Base-by-base conservation (phyloP, 2,888 invertebrate genomes). In the Meta bourneti region DNA sequence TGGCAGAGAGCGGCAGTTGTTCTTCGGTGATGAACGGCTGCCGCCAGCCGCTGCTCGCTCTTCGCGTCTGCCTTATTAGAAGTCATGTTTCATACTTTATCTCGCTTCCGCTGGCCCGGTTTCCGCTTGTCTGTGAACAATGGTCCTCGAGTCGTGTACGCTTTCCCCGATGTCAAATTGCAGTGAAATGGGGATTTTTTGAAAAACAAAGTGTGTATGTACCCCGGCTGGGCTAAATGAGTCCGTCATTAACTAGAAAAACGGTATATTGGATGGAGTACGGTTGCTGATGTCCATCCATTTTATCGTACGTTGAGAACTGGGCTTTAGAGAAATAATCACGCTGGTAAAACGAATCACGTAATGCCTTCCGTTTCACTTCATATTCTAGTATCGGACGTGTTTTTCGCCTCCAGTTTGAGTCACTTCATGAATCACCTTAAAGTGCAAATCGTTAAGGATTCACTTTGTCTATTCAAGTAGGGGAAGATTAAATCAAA, bases 81-180 rank as follows among this genome's bases (percentile, higher is more conserved):
- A 88, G 88, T 88, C 88, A 81, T 88, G 88, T 88, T 88, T 88
- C 88, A 88, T 75, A 81, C 81, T 87, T 80, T 87, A 81, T 81
- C 81, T 75, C 34, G 34, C 34, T 34, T 34, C 34, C 34, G 34
- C 34, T 34, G 34, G 34, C 34, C 34, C 34, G 34, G 34, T 34
- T 34, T 19, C 74, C 75, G 61, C 75, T 61, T 61, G n/a, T 52
- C 61, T 61, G 61, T 61, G 61, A 61, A 61, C 61, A 61, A 61
- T 61, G 61, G 61, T 5, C 13, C 61, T 16, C 13, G 61, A 61
- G 11, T 61, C 61, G 7, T 4, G 34, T 34, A 34, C 34, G 34
- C 34, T 34, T 34, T 34, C 4, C 34, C 34, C 34, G 34, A 34
- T 34, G 34, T 34, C 34, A 34, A 34, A 34, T 34, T 34, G 34